These are phyloP conservation scores for Acanthochromis polyacanthus DNA, from an alignment of 2,113 vertebrate genomes.

Conservation along the genomic window DNA sequence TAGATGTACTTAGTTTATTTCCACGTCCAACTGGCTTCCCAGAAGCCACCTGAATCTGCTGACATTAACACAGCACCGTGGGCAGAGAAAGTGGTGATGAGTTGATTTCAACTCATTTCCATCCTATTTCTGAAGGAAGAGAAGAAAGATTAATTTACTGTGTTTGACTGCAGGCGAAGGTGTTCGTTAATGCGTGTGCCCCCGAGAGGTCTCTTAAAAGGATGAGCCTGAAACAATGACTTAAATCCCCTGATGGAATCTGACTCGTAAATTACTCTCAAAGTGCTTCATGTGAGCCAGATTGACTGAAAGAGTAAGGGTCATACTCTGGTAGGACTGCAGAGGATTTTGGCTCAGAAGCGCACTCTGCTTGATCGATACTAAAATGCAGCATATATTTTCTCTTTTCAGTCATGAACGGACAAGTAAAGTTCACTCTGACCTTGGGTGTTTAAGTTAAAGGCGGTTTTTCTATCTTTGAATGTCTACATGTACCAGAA, in stretches of 20 bases:
- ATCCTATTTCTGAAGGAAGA: conserved; percentile 63
- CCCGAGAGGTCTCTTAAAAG: conserved; percentile 61
- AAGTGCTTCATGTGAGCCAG: conserved; percentile 30
- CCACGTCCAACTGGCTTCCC: conserved; percentile 60
- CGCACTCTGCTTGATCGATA: conserved; percentile 14
- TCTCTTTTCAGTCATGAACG: neutral
- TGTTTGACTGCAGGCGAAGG: conserved; percentile 55
- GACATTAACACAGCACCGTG: conserved; percentile 54
- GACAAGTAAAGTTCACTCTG: neutral
- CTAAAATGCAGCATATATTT: conserved; percentile 5
- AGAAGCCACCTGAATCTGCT: conserved; percentile 42
- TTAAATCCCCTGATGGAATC: conserved; percentile 50
- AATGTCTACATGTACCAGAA: conserved; percentile 4
- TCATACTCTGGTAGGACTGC: neutral
- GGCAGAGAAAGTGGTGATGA: conserved; percentile 36
- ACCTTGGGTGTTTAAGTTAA: neutral
- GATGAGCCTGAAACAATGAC: conserved; percentile 54
- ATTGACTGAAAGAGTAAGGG: conserved; percentile 27
- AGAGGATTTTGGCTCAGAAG: neutral
- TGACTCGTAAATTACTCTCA: conserved; percentile 42
- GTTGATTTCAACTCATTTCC: conserved; percentile 64
- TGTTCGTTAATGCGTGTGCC: conserved; percentile 52
- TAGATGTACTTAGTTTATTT: conserved; percentile 63
- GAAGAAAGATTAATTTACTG: conserved; percentile 53
- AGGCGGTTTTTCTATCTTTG: neutral